A percentile compares a stretch with the other conserved stretches of the same genome.
Evolutionary conservation across 2,888 invertebrate genomes (phyloP).

Genomic region (Flexamia atlantica): DNA sequence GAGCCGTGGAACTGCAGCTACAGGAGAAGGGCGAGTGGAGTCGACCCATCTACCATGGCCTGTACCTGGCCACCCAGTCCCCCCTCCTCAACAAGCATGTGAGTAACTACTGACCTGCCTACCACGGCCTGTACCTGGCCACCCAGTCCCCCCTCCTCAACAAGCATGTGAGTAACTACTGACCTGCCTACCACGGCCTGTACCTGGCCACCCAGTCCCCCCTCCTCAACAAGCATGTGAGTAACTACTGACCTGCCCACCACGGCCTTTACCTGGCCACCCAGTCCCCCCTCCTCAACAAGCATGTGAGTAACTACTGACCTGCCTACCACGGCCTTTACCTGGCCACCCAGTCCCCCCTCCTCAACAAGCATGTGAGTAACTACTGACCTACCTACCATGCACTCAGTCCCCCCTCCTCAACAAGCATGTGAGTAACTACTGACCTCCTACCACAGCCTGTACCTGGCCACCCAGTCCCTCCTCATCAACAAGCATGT

Average conservation of each 20-base stretch:
- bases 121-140: conserved; percentile 75
- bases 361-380: conserved; percentile 79
- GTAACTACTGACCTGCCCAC: too few species aligned
- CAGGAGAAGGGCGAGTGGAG: conserved; percentile 72
- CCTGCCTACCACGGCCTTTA: conserved; percentile 74
- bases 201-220: conserved; percentile 78
- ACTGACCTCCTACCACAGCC: conserved; percentile 72
- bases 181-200: conserved; percentile 73
- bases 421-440: conserved; percentile 77
- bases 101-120: conserved; percentile 71
- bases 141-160: conserved; percentile 79
- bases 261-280: too few species aligned
- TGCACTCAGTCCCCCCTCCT: conserved; percentile 77
- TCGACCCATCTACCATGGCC: conserved; percentile 72
- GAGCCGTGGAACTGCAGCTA: conserved; percentile 63
- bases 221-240: conserved; percentile 79
- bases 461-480: conserved; percentile 77
- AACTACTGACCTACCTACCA: conserved; percentile 70
- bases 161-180: conserved; percentile 78
- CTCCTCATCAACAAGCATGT: conserved; percentile 80
- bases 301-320: too few species aligned
- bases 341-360: conserved; percentile 77
- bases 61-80: conserved; percentile 77
- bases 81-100: conserved; percentile 80
- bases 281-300: too few species aligned